Conservation (phyloP, 1,140 invertebrate genomes). For the Macrostomum lignano region DNA sequence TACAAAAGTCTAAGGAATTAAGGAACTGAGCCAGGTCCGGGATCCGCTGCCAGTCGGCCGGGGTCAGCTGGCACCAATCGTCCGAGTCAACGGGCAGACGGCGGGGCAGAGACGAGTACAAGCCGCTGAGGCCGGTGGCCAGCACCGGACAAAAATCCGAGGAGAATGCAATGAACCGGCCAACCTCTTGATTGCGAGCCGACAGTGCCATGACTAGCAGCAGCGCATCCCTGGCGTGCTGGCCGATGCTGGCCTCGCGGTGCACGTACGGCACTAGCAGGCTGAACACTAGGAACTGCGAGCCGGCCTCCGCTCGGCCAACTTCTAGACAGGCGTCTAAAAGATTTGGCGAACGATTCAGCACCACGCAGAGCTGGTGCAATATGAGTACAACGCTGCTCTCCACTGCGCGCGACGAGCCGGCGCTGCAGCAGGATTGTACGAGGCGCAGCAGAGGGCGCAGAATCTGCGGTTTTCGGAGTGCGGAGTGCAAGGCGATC, state of each 20-base stretch:
- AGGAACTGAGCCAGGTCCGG: no score
- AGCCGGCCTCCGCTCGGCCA: conserved; percentile 13
- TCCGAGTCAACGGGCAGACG: no score
- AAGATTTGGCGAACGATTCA: conserved; percentile 38
- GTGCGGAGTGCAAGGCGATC: no score
- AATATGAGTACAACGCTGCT: conserved; percentile 52
- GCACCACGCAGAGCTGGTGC: conserved; percentile 52
- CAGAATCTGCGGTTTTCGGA: no score
- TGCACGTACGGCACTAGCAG: conserved; percentile 65
- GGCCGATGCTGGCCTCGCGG: conserved; percentile 54
- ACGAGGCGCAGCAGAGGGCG: no score
- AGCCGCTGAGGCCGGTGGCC: no score
- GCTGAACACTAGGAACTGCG: conserved; percentile 54
- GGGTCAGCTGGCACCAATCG: no score
- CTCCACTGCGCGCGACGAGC: no score
- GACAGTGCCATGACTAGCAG: conserved; percentile 70
- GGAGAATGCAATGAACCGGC: conserved; percentile 50
- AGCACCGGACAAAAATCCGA: conserved; percentile 79
- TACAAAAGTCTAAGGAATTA: no score
- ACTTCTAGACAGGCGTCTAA: conserved; percentile 35
- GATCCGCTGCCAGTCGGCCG: no score
- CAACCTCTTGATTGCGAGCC: conserved; percentile 50
- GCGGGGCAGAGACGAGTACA: no score
- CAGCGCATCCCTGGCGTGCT: conserved; percentile 66
- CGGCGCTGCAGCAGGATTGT: no score